phyloP scores from a whole-genome alignment of 2,888 invertebrate species.

The Priocnemis perturbator region DNA sequence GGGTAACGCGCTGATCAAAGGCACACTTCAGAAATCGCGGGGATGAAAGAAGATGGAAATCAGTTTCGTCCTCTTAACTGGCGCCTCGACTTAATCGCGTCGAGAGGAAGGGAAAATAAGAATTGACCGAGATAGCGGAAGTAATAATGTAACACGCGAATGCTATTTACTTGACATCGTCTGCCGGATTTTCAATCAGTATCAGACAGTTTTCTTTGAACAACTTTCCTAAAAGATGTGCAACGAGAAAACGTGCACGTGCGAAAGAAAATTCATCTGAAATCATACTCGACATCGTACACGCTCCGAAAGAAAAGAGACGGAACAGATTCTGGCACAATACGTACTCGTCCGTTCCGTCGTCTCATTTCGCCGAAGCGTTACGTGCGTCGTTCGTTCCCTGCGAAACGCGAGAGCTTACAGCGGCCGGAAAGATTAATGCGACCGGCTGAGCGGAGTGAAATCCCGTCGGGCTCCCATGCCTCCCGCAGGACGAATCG shows the following conservation, averaged over 20 bases:
- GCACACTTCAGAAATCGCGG: conserved; percentile 10
- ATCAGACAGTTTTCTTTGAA: too few relatives aligned
- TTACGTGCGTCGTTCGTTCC: too few relatives aligned
- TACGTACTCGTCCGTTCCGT: background rate
- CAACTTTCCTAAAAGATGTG: too few relatives aligned
- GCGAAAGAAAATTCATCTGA: too few relatives aligned
- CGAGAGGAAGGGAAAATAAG: background rate
- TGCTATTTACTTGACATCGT: too few relatives aligned
- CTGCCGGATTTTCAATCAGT: too few relatives aligned
- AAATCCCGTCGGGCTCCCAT: conserved; percentile 7
- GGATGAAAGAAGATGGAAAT: conserved; percentile 25
- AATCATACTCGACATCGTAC: too few relatives aligned
- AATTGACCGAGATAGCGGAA: background rate
- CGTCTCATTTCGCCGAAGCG: too few relatives aligned
- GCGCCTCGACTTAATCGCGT: conserved; percentile 8
- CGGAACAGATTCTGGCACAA: too few relatives aligned
- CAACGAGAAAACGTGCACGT: too few relatives aligned
- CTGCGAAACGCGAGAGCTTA: conserved; percentile 4
- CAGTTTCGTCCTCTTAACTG: conserved; percentile 12
- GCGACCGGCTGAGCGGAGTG: background rate
- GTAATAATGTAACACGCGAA: too few relatives aligned
- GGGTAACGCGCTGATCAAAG: background rate
- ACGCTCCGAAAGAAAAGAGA: too few relatives aligned
- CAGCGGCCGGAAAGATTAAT: conserved; percentile 8
- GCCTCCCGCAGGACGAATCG: conserved; percentile 17